A percentile compares a stretch with the other conserved stretches of the same genome.
Conservation (phyloP, 2,797 vertebrate genomes). For the Mycteria americana region DNA sequence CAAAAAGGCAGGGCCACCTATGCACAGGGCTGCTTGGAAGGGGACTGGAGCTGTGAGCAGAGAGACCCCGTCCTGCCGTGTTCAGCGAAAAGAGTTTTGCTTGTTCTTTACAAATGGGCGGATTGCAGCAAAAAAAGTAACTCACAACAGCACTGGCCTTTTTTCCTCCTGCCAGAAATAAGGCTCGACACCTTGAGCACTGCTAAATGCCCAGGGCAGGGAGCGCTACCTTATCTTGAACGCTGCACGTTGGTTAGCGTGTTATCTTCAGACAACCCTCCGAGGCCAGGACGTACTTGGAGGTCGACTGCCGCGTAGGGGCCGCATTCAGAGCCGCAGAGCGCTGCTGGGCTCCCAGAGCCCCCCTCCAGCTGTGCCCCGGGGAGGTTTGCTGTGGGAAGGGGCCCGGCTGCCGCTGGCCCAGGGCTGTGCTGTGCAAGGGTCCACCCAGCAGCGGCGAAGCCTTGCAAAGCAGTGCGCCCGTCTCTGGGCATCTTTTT, state of each 20-base stretch:
- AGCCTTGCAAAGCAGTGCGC: not conserved
- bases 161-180: not conserved
- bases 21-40: not conserved
- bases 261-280: not conserved
- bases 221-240: not conserved
- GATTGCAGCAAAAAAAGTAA: not conserved
- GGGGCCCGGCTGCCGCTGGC: accelerated
- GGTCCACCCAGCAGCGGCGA: not conserved
- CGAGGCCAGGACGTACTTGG: not conserved
- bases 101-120: not conserved
- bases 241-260: accelerated
- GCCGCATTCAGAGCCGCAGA: accelerated
- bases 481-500: not conserved
- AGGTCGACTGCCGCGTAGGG: accelerated
- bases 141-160: not conserved
- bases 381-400: not conserved
- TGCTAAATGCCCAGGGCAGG: not conserved
- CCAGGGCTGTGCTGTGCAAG: not conserved
- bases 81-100: not conserved
- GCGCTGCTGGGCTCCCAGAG: not conserved
- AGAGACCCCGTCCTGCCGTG: accelerated
- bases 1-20: not conserved
- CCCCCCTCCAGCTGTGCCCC: too few species aligned
- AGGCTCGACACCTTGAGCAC: not conserved
- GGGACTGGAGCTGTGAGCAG: not conserved